Conservation (phyloP, 2,797 vertebrate species). For the Sylvilagus floridanus region DNA sequence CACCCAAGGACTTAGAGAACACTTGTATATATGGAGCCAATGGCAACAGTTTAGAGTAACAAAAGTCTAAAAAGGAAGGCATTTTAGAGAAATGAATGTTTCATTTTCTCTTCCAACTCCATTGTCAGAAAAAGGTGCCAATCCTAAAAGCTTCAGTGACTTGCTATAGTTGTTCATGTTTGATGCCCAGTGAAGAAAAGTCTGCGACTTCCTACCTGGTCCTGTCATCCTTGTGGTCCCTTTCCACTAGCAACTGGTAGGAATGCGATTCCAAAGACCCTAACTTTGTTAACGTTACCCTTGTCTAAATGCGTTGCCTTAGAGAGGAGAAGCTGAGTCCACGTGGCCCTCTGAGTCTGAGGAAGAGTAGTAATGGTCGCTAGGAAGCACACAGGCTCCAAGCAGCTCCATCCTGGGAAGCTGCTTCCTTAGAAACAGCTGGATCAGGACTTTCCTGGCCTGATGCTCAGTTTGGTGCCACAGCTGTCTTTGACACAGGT, state of each 20-base stretch:
- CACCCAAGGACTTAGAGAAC: neutral
- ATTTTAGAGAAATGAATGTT: conserved; percentile 32
- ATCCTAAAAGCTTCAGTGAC: neutral
- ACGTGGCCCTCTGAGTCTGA: neutral
- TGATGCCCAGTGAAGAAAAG: neutral
- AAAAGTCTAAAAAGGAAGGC: neutral
- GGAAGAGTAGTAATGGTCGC: neutral
- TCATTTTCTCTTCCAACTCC: neutral
- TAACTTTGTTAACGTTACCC: neutral
- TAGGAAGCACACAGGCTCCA: conserved; percentile 66
- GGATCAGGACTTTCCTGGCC: neutral
- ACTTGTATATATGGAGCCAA: neutral
- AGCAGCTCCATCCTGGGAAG: conserved; percentile 14
- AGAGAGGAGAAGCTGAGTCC: neutral
- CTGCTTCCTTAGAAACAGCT: conserved; percentile 55
- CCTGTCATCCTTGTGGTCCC: neutral
- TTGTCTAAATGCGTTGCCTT: neutral
- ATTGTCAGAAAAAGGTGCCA: neutral
- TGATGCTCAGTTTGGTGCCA: neutral
- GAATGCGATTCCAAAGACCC: neutral
- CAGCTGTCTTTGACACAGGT: conserved; percentile 59
- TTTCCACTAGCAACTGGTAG: neutral
- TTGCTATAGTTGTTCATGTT: neutral
- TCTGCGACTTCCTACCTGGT: neutral
- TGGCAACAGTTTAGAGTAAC: neutral